phyloP scores from a whole-genome alignment of 2,888 invertebrate species.

The Diarsia mendica region DNA sequence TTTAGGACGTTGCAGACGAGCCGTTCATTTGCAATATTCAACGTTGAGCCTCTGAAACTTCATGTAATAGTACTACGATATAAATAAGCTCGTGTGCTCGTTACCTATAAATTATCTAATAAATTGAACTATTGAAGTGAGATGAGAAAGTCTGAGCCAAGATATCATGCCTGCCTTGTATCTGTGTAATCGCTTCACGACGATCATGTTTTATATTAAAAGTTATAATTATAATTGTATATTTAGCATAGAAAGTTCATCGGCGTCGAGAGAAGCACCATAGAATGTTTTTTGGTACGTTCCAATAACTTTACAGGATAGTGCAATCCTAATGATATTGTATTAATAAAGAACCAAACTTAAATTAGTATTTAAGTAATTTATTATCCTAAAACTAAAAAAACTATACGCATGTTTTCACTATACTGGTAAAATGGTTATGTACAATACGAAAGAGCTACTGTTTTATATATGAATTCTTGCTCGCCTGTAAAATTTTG shows the following conservation, averaged over 20 bases:
- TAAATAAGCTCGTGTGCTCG: constrained; percentile 59
- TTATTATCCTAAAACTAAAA: constrained; percentile 90
- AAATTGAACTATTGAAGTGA: constrained; percentile 75
- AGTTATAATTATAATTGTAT: constrained; percentile 80
- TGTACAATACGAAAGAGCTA: constrained; percentile 90
- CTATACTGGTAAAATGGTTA: constrained; percentile 91
- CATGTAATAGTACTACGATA: constrained; percentile 51
- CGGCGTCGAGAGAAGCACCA: constrained; percentile 87
- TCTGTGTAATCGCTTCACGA: constrained; percentile 86
- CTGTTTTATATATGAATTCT: constrained; percentile 91
- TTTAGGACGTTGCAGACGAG: constrained; percentile 60
- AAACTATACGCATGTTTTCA: constrained; percentile 91
- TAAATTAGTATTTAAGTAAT: constrained; percentile 90
- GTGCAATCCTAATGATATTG: constrained; percentile 90
- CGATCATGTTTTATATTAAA: constrained; percentile 82
- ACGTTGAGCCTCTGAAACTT: constrained; percentile 47
- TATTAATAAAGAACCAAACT: constrained; percentile 91
- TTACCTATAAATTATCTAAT: constrained; percentile 60
- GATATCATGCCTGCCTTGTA: constrained; percentile 86
- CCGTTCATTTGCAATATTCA: constrained; percentile 50
- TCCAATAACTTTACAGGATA: constrained; percentile 88
- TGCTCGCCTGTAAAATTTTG: constrained; percentile 91
- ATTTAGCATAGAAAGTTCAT: constrained; percentile 90
- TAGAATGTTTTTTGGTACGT: constrained; percentile 87
- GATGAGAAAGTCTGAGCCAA: constrained; percentile 80